Base-by-base conservation (phyloP, 2,113 vertebrate species). In the Cepphus grylle region DNA sequence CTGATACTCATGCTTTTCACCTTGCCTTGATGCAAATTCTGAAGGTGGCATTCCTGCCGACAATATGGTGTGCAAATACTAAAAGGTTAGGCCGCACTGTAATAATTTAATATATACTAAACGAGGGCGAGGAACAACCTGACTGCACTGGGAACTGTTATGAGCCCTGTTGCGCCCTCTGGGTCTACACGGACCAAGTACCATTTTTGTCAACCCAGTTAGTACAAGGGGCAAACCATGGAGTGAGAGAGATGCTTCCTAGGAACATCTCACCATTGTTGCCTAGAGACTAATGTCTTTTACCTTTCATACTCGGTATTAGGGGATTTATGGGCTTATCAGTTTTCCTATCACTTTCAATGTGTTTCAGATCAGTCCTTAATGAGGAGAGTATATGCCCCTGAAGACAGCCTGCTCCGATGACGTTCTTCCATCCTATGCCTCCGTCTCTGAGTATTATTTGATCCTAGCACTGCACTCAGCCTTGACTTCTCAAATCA, bases 141-240 rank as follows among this genome's bases (percentile, higher is more conserved):
- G 65, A 53, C 13, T 53, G 49, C 17, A 8, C 13, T 55, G 50
- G 65, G 38, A 63, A 45, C 23, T 50, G 8, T 7, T 18, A 9
- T 0, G 8, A 78, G 32, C 55, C 6, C 19, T 4, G 9, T 12
- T 3, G 6, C 7, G 43, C 18, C 38, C 32, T 22, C 8, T 4
- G 25, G 34, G 38, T 38, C 73, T 74, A 34, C 49, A 63, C 7
- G 26, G 30, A 74, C 18, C 26, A 53, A 42, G 22, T 17, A 38
- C 34, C 27, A 12, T 17, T 62, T 81, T 26, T 43, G 59, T 56
- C 40, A 82, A 25, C 11, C 1, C 5, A 34, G 9, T 25, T 19
- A 62, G n/a, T 1, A 8, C 47, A 73, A 86, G 19, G 30, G 27
- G 55, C 47, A 87, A 87, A n/a, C 11, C 36, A 66, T 5, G 40